Evolutionary conservation across 2,888 invertebrate species (phyloP).

Genomic region (Ophion slaviceki): DNA sequence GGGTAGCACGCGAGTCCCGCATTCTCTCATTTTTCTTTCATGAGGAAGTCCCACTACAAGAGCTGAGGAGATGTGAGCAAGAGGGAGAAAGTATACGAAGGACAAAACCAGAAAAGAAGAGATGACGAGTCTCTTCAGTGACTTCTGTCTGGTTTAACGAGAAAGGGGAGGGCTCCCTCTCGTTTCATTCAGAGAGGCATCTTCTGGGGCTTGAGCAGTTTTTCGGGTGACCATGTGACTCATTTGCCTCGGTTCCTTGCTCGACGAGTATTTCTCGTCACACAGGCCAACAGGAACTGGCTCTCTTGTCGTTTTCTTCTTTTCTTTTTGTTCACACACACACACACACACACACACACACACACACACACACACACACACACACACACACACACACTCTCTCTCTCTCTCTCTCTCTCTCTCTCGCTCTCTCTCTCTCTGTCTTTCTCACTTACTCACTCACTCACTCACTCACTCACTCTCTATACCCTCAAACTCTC

Average conservation of each 20-base stretch:
- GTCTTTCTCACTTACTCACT: not conserved
- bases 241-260: slow-evolving; percentile 61
- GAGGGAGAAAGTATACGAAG: slow-evolving; percentile 33
- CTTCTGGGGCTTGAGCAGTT: slow-evolving; percentile 62
- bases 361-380: no score
- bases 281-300: not conserved
- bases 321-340: not conserved
- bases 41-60: slow-evolving; percentile 47
- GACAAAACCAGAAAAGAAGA: slow-evolving; percentile 57
- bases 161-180: slow-evolving; percentile 72
- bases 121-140: slow-evolving; percentile 53
- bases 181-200: slow-evolving; percentile 59
- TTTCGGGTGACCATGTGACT: slow-evolving; percentile 75
- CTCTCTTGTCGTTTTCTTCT: not conserved
- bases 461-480: not conserved
- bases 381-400: no score
- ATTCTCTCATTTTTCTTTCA: slow-evolving; percentile 39
- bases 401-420: not conserved
- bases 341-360: no score
- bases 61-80: slow-evolving; percentile 28
- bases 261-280: slow-evolving; percentile 58
- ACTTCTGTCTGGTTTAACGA: slow-evolving; percentile 76
- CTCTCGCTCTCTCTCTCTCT: not conserved
- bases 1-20: slow-evolving; percentile 49
- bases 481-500: slow-evolving; percentile 4